phyloP scores from a whole-genome alignment of 1,140 invertebrate genomes.

The Tetragnatha versicolor region DNA sequence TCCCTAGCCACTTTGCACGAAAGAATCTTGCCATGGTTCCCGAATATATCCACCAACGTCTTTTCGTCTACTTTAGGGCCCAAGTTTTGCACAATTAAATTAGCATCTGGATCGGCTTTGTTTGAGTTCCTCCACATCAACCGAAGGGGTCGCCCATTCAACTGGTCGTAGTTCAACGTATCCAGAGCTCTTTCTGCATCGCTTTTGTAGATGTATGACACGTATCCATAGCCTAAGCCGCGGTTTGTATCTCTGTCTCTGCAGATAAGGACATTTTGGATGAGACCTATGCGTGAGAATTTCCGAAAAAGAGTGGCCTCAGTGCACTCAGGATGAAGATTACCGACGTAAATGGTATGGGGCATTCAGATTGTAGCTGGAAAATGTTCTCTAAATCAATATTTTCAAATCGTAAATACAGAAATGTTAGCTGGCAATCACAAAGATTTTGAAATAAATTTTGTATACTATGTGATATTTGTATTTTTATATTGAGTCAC shows the following conservation, averaged over 20 bases:
- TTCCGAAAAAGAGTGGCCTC: conserved; percentile 99
- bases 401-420: no score
- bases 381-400: no score
- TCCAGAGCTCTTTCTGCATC: conserved; percentile 98
- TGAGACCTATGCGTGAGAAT: conserved; percentile 95
- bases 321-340: conserved; percentile 95
- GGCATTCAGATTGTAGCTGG: no score
- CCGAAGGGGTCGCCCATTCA: conserved; percentile 94
- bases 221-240: conserved; percentile 98
- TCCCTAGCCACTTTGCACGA: conserved; percentile 93
- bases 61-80: conserved; percentile 99
- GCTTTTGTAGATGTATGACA: conserved; percentile 97
- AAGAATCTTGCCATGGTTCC: conserved; percentile 97
- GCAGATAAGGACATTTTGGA: conserved; percentile 96
- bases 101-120: conserved; percentile 83
- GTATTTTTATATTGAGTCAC: no score
- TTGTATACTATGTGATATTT: no score
- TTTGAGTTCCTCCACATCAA: conserved; percentile 99
- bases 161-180: conserved; percentile 98
- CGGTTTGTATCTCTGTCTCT: conserved; percentile 94
- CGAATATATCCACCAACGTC: conserved; percentile 99
- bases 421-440: no score
- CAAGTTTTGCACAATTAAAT: conserved; percentile 99
- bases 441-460: no score
- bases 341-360: conserved; percentile 99